Conservation (phyloP, 1,140 invertebrate genomes). For the Atta colombica region DNA sequence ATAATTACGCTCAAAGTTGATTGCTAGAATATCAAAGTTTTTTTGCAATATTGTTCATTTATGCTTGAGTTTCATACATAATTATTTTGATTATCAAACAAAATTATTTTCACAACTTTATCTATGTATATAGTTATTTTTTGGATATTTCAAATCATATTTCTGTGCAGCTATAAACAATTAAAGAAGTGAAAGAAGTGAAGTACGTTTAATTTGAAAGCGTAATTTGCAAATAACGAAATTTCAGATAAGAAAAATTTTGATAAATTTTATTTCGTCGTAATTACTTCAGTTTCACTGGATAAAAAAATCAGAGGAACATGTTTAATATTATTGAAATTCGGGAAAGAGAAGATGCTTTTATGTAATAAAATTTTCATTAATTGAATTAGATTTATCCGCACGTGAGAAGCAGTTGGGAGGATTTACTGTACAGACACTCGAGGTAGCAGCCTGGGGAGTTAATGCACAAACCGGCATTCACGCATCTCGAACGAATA, state of each 20-base stretch:
- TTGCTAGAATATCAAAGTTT: too few relatives aligned
- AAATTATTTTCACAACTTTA: too few relatives aligned
- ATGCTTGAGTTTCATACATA: too few relatives aligned
- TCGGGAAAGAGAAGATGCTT: neutral
- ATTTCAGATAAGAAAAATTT: neutral
- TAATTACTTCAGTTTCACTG: neutral
- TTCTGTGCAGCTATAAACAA: too few relatives aligned
- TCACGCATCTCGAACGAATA: slow-evolving; percentile 26
- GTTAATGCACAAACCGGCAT: slow-evolving; percentile 15
- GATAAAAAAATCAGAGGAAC: too few relatives aligned
- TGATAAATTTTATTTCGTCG: neutral
- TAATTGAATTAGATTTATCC: slow-evolving; percentile 15
- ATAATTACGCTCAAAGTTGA: too few relatives aligned
- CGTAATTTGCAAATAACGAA: neutral
- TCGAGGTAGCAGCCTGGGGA: neutral
- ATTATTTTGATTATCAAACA: too few relatives aligned
- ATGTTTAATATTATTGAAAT: neutral
- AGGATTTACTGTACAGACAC: neutral
- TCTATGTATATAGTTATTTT: too few relatives aligned
- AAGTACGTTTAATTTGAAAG: neutral
- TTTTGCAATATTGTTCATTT: too few relatives aligned
- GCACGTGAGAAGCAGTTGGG: neutral
- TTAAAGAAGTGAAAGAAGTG: neutral
- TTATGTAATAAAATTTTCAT: neutral
- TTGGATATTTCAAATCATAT: too few relatives aligned